Evolutionary conservation across 2,113 vertebrate species (phyloP).

Genomic region (Acrocephalus arundinaceus): DNA sequence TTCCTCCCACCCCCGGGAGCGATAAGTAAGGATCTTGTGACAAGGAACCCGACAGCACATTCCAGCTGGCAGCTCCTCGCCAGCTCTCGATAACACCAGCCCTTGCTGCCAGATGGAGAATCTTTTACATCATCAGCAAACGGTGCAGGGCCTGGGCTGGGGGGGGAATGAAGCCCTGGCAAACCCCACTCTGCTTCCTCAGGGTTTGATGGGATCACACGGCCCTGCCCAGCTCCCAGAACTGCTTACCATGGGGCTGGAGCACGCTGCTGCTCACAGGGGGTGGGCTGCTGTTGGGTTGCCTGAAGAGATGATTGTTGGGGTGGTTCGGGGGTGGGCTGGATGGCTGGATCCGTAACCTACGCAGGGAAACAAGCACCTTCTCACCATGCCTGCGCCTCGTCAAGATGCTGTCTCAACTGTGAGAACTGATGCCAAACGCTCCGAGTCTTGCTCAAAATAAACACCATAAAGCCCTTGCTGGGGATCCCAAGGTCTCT

Average conservation of each 20-base stretch:
- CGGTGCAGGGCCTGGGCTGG: background rate
- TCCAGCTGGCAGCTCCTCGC: slow-evolving; percentile 32
- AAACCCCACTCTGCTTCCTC: background rate
- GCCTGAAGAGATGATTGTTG: slow-evolving; percentile 96
- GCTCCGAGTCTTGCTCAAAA: background rate
- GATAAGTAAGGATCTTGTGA: slow-evolving; percentile 23
- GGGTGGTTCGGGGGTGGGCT: slow-evolving; percentile 96
- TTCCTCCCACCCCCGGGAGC: background rate
- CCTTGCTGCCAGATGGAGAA: slow-evolving; percentile 32
- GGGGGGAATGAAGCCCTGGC: background rate
- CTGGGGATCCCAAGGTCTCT: background rate
- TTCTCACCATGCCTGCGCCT: background rate
- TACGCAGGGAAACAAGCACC: slow-evolving; percentile 64
- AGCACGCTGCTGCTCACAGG: slow-evolving; percentile 86
- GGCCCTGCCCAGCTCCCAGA: background rate
- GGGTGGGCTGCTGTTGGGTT: slow-evolving; percentile 91
- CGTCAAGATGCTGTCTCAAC: background rate
- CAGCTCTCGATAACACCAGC: background rate
- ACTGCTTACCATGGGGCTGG: slow-evolving; percentile 85
- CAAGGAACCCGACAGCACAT: background rate
- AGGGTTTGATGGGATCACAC: accelerated
- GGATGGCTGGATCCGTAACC: slow-evolving; percentile 96
- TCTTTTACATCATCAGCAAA: background rate
- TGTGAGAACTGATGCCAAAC: background rate
- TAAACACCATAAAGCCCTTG: background rate